Base-by-base conservation (phyloP, 2,888 invertebrate genomes). In the Heteropelma amictum region DNA sequence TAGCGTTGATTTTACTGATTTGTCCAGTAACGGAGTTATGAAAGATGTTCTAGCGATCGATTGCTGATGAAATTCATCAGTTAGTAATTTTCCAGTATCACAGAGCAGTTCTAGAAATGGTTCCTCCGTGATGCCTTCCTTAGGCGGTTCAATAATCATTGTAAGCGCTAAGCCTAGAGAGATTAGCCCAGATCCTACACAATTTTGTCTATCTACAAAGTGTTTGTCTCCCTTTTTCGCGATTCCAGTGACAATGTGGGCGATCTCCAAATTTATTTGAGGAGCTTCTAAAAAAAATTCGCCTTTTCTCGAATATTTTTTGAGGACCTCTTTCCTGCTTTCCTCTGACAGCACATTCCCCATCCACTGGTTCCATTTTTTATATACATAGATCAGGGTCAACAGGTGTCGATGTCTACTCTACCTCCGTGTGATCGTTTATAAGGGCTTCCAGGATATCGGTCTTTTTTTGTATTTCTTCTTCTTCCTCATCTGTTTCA, bases 61-160 rank as follows among this genome's bases (percentile, higher is more conserved):
- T 21, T 72, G 64, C 26, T 68, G 69, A 45, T 76, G 49, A 30
- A 58, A 64, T 0, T 47, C 45, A 10, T 61, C 47, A 35, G 53
- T 42, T n/a, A 76, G 10, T 19, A 72, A 28, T 42, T 72, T 69
- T 53, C 61, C 64, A 7, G 72, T n/a, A 38, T 76, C 60, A 28
- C 69, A 54, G n/a, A 72, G 61, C 10, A 54, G 33, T 33, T 65
- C 28, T 30, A 69, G 51, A 2, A 72, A 30, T 3, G n/a, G 8
- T 21, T 65, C 12, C 40, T 70, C 58, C 17, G 72, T 63, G n/a
- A 63, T 45, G 8, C 64, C 68, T 26, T 72, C 69, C 12, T 69
- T 12, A 10, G 64, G 35, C 7, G 33, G 38, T 19, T 65, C 53
- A 7, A 64, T 30, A 10, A 72, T 23, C 54, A 76, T 45, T 17